Evolutionary conservation across 1,140 invertebrate species (phyloP), one percentile per base, ranked within the genome.

Genomic region (Caenorhabditis brenneri): DNA sequence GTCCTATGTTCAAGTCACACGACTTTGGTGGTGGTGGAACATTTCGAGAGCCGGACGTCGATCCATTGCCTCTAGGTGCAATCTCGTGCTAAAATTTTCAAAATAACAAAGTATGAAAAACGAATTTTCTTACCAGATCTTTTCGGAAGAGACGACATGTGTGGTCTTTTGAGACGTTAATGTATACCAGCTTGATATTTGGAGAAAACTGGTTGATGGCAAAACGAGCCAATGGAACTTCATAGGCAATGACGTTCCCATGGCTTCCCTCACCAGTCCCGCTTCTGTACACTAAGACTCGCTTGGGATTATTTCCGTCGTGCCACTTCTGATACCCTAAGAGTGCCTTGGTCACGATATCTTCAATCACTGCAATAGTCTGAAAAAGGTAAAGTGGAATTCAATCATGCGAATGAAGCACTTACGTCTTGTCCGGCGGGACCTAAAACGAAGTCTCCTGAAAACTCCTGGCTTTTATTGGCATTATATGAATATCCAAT

Each of bases 181-280:
- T 87, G 53, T 86, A 78, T 3, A 83, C 55, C 10, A 87, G 16
- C 33, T 83, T 60, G 10, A 69, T 31, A 9, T 83, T 24, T 16
- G 22, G 24, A 15, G 74, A 74, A n/a, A 69, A 16, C 7, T 39
- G 12, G 4, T 60, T 9, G 7, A 86, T 36, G 29, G 36, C 39
- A 60, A 12, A 7, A 19, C 39, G 36, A 48, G 79, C 46, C 6
- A 84, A 55, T 7, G 85, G 85, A 42, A 86, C 33, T 55, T 86
- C 85, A 19, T 79, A 42, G 29, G 39, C 36, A 5, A 69, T 48
- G 58, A 86, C 60, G 7, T 53, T 27, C 2, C 49, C 46, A 27
- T 86, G 87, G 16, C 12, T 36, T 53, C 86, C 86, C n/a, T 87
- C 86, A 16, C 48, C 27, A 16, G 74, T n/a, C 7, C 86, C 86